Base-by-base conservation (phyloP, 2,797 vertebrate species). In the Caiman crocodilus region DNA sequence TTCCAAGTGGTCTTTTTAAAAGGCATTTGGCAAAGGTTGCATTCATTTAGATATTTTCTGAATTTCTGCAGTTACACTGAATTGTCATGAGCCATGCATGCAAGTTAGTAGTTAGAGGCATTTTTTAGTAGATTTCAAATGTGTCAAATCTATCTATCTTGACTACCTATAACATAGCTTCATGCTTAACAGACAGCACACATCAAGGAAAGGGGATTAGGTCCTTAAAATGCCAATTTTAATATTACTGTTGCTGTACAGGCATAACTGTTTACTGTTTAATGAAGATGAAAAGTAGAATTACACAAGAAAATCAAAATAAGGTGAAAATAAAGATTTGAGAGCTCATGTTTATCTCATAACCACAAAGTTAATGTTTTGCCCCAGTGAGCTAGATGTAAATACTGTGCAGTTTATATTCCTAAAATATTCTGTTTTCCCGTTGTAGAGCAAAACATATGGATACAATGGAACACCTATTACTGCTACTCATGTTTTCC, bases 381-480 rank as follows among this genome's bases (percentile, higher is more conserved):
- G 15, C 76, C 77, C 3, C 9, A 18, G 26, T 87, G 18, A 71
- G 84, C 56, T 85, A 73, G 60, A 61, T 71, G 65, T 32, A 92
- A 82, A 78, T 87, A 79, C 32, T 89, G 76, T 82, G 55, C 79
- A 42, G 78, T 69, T 82, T 92, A 23, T 90, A 59, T 20, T 88
- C 81, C 90, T 86, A 85, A 85, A 35, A 65, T 86, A 50, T n/a
- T 94, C 60, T 93, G 87, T 85, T 96, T 89, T 97, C 30, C 96
- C 90, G 74, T 97, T 96, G 94, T 92, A 99, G 98, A 98, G 95
- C 95, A 97, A 98, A 97, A 95, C 91, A 96, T 95, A 88, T 93
- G 94, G 97, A 95, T 96, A 98, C 92, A 95, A 99, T 99, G 99
- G 98, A 98, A 97, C 97, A 94, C 69, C 56, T 97, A 95, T 96